Conservation (phyloP, 1,140 invertebrate genomes). For the Coboldia fuscipes region DNA sequence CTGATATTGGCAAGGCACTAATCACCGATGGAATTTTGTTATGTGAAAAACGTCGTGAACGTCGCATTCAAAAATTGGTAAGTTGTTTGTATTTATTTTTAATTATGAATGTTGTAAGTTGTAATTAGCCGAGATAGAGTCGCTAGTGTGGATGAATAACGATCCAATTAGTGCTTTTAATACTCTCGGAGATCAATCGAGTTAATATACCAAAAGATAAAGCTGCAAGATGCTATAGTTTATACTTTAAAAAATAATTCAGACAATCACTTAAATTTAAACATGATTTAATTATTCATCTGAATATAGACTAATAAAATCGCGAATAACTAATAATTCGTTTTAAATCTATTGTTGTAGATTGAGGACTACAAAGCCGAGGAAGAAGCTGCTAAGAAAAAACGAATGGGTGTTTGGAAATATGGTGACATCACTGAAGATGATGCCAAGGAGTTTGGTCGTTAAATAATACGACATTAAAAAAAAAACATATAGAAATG, state of each 20-base stretch:
- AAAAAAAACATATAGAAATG: no score
- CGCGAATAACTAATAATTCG: no score
- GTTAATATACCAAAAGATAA: no score
- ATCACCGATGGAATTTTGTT: slow-evolving; percentile 70
- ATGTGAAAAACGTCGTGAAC: slow-evolving; percentile 59
- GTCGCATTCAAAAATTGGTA: slow-evolving; percentile 57
- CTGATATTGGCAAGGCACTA: slow-evolving; percentile 65
- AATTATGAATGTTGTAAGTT: neutral
- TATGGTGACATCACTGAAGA: slow-evolving; percentile 94
- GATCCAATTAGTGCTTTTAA: neutral
- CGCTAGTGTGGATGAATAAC: neutral
- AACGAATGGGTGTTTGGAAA: slow-evolving; percentile 76
- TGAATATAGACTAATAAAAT: no score
- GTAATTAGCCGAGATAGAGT: neutral
- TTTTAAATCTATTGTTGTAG: no score
- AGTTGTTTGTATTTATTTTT: slow-evolving; percentile 7
- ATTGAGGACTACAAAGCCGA: slow-evolving; percentile 61
- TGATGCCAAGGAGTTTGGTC: slow-evolving; percentile 71
- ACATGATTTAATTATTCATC: no score
- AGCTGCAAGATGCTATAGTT: no score
- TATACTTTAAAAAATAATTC: no score
- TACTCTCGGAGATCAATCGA: no score
- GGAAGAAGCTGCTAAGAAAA: slow-evolving; percentile 64
- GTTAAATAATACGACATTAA: neutral
- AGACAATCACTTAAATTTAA: no score